Percentiles rank a stretch among this genome's conserved stretches.
Conservation (phyloP, 2,888 invertebrate species). For the Idaea aversata region DNA sequence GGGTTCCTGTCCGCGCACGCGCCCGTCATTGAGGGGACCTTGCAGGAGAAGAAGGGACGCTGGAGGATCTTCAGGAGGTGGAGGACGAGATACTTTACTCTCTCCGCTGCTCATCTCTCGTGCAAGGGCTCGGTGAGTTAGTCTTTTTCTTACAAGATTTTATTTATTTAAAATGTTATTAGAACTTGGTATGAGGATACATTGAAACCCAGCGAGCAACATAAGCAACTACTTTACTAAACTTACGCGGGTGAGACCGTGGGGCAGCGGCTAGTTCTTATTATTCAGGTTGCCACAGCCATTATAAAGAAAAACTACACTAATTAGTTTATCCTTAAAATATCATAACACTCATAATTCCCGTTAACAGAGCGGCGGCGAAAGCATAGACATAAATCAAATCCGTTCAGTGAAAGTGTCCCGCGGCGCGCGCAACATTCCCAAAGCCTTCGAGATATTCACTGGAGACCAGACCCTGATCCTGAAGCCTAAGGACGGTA, state of each 20-base stretch:
- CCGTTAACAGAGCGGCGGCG: slow-evolving; percentile 86
- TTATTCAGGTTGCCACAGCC: too few species aligned
- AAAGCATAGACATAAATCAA: slow-evolving; percentile 94
- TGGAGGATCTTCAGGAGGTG: slow-evolving; percentile 95
- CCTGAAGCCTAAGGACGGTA: slow-evolving; percentile 95
- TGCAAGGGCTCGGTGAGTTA: slow-evolving; percentile 89
- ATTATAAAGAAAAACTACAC: too few species aligned
- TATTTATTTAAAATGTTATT: background rate
- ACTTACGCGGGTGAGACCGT: too few species aligned
- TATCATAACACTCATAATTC: background rate
- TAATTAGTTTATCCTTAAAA: background rate
- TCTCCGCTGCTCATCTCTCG: slow-evolving; percentile 94
- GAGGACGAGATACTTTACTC: slow-evolving; percentile 96
- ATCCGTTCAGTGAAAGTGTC: slow-evolving; percentile 97
- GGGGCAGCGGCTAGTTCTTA: too few species aligned
- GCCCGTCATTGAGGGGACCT: slow-evolving; percentile 87
- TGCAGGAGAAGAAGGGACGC: slow-evolving; percentile 72
- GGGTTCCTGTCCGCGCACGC: slow-evolving; percentile 90
- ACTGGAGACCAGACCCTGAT: slow-evolving; percentile 95
- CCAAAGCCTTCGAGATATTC: slow-evolving; percentile 98
- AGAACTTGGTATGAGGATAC: too few species aligned
- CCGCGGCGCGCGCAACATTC: slow-evolving; percentile 93
- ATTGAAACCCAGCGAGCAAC: too few species aligned
- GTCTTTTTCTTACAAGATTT: slow-evolving; percentile 3
- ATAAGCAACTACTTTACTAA: too few species aligned